These are phyloP conservation scores for Druon quercuslanigerum DNA, from an alignment of 1,140 invertebrate species.

Conservation along the genomic window DNA sequence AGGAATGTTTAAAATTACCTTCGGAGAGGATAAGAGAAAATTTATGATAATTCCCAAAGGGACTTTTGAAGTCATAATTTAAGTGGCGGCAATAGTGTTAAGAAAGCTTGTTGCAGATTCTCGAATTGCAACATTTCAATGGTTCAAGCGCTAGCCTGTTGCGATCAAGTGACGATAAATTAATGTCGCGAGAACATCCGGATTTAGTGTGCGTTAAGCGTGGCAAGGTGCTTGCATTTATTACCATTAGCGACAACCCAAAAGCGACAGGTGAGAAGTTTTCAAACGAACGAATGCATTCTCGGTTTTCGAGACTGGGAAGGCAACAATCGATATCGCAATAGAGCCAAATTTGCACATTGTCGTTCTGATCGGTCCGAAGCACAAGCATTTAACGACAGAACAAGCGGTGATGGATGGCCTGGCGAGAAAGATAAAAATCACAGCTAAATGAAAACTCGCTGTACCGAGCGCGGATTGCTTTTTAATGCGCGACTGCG, in stretches of 20 bases:
- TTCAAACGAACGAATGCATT: conserved; percentile 30
- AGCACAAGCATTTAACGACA: conserved; percentile 48
- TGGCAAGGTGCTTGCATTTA: conserved; percentile 25
- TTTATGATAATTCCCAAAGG: too few relatives aligned
- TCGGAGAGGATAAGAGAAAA: too few relatives aligned
- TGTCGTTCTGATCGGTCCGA: conserved; percentile 45
- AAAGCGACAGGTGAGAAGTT: conserved; percentile 36
- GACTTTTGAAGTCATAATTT: too few relatives aligned
- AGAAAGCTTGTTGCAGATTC: neutral
- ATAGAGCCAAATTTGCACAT: conserved; percentile 51
- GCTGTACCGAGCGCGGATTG: conserved; percentile 13
- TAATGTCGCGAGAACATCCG: neutral
- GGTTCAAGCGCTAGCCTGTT: neutral
- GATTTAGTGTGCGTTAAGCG: conserved; percentile 17
- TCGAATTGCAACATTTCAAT: neutral
- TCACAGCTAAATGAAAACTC: conserved; percentile 30
- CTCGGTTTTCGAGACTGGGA: conserved; percentile 20
- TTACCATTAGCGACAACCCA: neutral
- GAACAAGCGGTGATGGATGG: conserved; percentile 52
- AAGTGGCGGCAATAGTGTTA: neutral
- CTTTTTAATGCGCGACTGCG: conserved; percentile 30
- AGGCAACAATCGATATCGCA: conserved; percentile 48
- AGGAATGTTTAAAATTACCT: too few relatives aligned
- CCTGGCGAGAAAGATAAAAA: conserved; percentile 39
- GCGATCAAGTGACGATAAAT: neutral